Percentiles rank a stretch among this genome's conserved stretches.
Evolutionary conservation across 2,888 invertebrate species (phyloP).

Genomic region (Poecilus cupreus): DNA sequence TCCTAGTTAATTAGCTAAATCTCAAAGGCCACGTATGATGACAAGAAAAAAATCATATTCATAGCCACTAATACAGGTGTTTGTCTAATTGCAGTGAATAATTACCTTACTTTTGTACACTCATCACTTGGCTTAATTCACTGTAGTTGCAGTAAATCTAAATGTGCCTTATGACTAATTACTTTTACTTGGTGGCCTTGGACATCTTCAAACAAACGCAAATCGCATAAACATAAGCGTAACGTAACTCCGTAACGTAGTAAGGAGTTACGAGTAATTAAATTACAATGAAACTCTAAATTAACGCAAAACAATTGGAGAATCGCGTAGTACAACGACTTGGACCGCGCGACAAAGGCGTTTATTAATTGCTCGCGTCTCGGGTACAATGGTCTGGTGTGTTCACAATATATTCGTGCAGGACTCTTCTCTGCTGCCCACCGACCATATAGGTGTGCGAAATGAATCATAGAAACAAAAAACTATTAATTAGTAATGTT

Average conservation of each 20-base stretch:
- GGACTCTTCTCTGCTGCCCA: conserved; percentile 3
- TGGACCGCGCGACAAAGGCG: conserved; percentile 28
- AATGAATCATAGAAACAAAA: conserved; percentile 33
- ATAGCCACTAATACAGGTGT: conserved; percentile 43
- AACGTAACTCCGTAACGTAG: background rate
- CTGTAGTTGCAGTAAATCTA: conserved; percentile 41
- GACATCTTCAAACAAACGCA: conserved; percentile 32
- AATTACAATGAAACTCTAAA: conserved; percentile 55
- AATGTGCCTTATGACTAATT: conserved; percentile 42
- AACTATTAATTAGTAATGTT: conserved; percentile 26
- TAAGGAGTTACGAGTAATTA: conserved; percentile 47
- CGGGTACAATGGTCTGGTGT: conserved; percentile 34
- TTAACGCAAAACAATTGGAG: conserved; percentile 54
- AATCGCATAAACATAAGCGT: conserved; percentile 34
- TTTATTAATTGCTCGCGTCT: conserved; percentile 39
- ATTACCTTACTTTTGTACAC: conserved; percentile 46
- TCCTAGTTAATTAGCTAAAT: conserved; percentile 40
- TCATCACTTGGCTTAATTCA: conserved; percentile 42
- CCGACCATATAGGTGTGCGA: conserved; percentile 32
- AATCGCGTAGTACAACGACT: conserved; percentile 36
- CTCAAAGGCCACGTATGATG: conserved; percentile 29
- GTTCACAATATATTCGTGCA: conserved; percentile 27
- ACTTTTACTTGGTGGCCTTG: conserved; percentile 40
- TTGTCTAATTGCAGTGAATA: conserved; percentile 45
- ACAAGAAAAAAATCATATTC: conserved; percentile 31